Conservation (phyloP, 2,888 invertebrate genomes). For the Pedicia rivosa region DNA sequence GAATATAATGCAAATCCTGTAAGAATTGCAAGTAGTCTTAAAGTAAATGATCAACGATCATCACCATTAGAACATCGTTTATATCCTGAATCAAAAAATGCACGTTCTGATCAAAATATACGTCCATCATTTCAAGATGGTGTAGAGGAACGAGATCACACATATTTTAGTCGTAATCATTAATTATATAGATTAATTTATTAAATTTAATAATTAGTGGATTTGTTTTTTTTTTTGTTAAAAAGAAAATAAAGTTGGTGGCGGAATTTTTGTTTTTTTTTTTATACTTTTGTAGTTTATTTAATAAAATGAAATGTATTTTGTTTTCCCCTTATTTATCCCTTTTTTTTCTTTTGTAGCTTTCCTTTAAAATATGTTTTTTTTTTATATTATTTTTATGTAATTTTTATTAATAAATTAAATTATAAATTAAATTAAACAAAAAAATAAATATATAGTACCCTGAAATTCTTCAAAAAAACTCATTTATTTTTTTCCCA, state of each 20-base stretch:
- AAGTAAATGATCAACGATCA: conserved; percentile 3
- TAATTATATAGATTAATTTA: background rate
- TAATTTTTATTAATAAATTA: too few relatives aligned
- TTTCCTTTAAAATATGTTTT: too few relatives aligned
- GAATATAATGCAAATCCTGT: background rate
- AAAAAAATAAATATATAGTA: too few relatives aligned
- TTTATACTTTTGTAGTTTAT: background rate
- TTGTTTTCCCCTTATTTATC: too few relatives aligned
- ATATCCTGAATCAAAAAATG: conserved; percentile 2
- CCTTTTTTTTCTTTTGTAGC: too few relatives aligned
- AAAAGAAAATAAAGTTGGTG: background rate
- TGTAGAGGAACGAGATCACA: conserved; percentile 1
- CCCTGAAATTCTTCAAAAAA: too few relatives aligned
- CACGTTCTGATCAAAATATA: background rate
- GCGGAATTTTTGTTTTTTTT: background rate
- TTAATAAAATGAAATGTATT: too few relatives aligned
- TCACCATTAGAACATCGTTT: conserved; percentile 1
- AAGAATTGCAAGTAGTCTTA: background rate
- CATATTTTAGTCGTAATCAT: conserved; percentile 5
- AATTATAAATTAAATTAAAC: too few relatives aligned
- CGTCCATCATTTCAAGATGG: conserved; percentile 5
- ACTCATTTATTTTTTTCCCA: too few relatives aligned
- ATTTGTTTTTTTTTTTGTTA: too few relatives aligned
- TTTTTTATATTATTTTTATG: too few relatives aligned
- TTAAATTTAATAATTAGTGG: too few relatives aligned